Conservation (phyloP, 2,113 vertebrate species). For the Aramus guarauna region DNA sequence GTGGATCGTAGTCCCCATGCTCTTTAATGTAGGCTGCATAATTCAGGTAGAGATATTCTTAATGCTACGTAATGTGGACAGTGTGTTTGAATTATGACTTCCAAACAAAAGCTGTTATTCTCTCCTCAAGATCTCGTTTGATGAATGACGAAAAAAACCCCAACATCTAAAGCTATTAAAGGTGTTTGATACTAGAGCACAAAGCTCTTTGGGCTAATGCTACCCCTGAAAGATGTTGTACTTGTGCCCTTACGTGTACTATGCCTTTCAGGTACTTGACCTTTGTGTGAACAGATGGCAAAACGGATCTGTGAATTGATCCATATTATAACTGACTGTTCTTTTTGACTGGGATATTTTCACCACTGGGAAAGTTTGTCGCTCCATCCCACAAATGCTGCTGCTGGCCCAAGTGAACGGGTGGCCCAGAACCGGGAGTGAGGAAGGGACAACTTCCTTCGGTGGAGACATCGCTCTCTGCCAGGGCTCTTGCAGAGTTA, state of each 20-base stretch:
- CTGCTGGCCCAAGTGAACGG: neutral
- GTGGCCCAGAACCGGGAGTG: neutral
- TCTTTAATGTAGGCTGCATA: neutral
- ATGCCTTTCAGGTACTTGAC: fast-evolving
- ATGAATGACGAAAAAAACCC: neutral
- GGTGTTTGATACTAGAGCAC: neutral
- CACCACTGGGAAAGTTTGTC: neutral
- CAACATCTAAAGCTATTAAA: neutral
- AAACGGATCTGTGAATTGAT: neutral
- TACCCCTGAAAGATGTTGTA: neutral
- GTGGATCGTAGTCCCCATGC: neutral
- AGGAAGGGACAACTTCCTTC: neutral
- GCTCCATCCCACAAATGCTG: neutral
- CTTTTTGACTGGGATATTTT: neutral
- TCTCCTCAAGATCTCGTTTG: neutral
- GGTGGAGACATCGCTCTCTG: neutral
- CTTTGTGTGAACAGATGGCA: neutral
- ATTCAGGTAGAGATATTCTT: neutral
- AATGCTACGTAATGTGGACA: fast-evolving
- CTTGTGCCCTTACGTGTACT: fast-evolving
- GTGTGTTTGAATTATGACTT: neutral
- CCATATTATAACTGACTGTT: neutral
- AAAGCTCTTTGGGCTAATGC: neutral
- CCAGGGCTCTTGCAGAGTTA: fast-evolving
- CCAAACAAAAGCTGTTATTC: neutral